Conservation (phyloP, 2,888 invertebrate species). For the Resseliella maxima region DNA sequence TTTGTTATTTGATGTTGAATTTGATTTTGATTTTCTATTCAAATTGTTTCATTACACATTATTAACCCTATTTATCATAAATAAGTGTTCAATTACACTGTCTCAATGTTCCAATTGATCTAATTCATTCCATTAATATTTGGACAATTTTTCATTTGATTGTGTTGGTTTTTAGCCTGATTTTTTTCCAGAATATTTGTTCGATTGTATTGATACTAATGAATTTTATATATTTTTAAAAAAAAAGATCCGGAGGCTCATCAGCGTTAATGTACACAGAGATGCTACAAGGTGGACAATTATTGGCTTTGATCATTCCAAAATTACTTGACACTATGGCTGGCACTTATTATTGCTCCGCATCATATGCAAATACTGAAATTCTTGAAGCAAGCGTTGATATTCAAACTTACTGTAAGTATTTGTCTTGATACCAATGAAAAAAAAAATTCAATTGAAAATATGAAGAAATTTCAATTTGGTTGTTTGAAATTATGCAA, state of each 20-base stretch:
- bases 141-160: not conserved
- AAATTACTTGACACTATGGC: slow-evolving; percentile 80
- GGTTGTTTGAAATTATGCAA: not conserved
- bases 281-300: slow-evolving; percentile 72
- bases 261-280: slow-evolving; percentile 77
- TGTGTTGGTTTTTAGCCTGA: not conserved
- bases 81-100: too few species aligned
- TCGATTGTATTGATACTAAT: not conserved
- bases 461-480: not conserved
- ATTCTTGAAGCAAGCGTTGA: slow-evolving; percentile 74
- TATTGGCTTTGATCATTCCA: slow-evolving; percentile 79
- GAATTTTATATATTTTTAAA: not conserved
- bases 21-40: too few species aligned
- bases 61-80: too few species aligned
- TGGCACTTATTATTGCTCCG: slow-evolving; percentile 84
- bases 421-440: not conserved
- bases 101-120: too few species aligned
- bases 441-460: not conserved
- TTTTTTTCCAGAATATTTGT: not conserved
- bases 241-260: slow-evolving; percentile 66
- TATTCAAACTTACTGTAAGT: slow-evolving; percentile 78
- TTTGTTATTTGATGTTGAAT: too few species aligned
- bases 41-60: too few species aligned
- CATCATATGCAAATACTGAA: slow-evolving; percentile 80
- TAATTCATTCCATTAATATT: too few species aligned